These are phyloP conservation scores for Odontothrips loti DNA, from an alignment of 2,888 invertebrate species.

Conservation along the genomic window DNA sequence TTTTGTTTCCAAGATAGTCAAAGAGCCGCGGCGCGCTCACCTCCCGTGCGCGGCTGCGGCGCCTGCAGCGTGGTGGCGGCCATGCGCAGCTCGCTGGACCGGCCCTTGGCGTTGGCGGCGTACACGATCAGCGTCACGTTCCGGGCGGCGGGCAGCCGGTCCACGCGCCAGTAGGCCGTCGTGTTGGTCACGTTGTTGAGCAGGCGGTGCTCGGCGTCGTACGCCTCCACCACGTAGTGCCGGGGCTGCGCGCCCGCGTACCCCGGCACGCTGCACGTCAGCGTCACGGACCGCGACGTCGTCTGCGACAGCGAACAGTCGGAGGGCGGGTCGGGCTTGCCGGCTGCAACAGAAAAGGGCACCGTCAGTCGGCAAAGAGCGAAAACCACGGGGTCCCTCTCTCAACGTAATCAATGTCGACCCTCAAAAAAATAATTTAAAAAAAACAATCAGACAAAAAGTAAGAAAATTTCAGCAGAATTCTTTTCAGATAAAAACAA, in stretches of 20 bases:
- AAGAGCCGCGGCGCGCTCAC: background rate
- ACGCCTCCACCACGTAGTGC: background rate
- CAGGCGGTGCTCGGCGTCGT: background rate
- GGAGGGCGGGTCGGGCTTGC: slow-evolving; percentile 12
- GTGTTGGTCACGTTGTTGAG: slow-evolving; percentile 4
- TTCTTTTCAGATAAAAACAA: background rate
- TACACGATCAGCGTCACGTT: background rate
- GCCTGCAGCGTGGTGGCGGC: background rate
- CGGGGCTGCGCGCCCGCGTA: background rate
- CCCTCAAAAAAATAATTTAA: too few relatives aligned
- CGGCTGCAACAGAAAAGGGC: background rate
- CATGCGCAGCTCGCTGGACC: slow-evolving; percentile 11
- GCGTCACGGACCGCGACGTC: background rate
- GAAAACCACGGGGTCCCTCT: background rate
- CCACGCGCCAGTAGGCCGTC: background rate
- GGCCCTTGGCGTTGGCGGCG: background rate
- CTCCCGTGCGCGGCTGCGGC: slow-evolving; percentile 6
- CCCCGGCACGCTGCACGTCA: background rate
- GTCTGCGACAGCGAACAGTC: background rate
- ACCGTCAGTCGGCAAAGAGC: background rate
- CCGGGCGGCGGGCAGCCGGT: background rate
- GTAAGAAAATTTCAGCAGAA: background rate
- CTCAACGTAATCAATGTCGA: too few relatives aligned
- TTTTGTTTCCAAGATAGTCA: too few relatives aligned
- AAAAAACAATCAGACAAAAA: background rate